phyloP scores from a whole-genome alignment of 2,888 invertebrate genomes.

The Tenthredo amoena region DNA sequence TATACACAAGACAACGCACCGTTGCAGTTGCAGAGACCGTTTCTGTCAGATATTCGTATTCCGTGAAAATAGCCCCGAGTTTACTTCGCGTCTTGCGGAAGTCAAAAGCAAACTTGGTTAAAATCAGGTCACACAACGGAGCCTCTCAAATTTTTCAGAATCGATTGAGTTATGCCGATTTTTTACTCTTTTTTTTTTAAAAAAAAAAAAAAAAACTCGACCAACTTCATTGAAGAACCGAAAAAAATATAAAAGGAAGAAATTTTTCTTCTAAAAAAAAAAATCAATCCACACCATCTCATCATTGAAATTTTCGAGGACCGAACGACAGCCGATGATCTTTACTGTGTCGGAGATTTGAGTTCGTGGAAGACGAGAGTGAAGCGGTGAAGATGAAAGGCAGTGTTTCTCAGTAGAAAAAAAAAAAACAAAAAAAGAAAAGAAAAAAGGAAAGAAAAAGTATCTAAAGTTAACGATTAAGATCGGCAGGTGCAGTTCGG shows the following conservation, averaged over 20 bases:
- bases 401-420: neutral
- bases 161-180: neutral
- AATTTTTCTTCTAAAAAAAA: neutral
- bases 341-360: neutral
- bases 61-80: neutral
- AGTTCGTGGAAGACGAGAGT: neutral
- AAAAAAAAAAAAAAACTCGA: no score
- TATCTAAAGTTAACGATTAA: slow-evolving; percentile 3
- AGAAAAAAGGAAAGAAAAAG: neutral
- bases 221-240: neutral
- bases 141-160: neutral
- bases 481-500: slow-evolving; percentile 22
- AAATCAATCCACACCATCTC: neutral
- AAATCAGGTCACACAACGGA: neutral
- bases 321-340: neutral
- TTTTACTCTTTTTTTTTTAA: neutral
- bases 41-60: neutral
- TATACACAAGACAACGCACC: neutral
- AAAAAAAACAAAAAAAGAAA: neutral
- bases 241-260: neutral
- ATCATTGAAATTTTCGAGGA: slow-evolving; percentile 1
- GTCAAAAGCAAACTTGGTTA: neutral
- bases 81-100: neutral
- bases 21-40: neutral
- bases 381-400: slow-evolving; percentile 32